Evolutionary conservation across 1,140 invertebrate species (phyloP).

Genomic region (Drosophila quadrilineata): DNA sequence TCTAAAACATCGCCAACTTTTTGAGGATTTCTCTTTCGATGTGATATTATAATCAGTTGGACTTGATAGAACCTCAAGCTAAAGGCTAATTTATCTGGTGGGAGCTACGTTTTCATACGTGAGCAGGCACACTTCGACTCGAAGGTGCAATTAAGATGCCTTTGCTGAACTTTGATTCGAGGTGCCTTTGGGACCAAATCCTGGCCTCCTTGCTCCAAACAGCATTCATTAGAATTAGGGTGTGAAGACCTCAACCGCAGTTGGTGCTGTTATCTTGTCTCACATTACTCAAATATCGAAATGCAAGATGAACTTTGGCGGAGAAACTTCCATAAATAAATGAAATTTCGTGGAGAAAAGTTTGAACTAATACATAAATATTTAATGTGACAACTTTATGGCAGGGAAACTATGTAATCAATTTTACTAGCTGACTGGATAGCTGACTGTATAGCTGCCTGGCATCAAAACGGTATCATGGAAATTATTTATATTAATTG

Average conservation of each 20-base stretch:
- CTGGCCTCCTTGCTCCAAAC: too few relatives aligned
- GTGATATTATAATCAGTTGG: conserved; percentile 39
- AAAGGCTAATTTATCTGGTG: conserved; percentile 30
- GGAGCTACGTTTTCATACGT: conserved; percentile 36
- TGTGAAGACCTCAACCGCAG: not conserved
- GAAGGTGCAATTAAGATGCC: conserved; percentile 61
- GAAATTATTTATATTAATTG: conserved; percentile 25
- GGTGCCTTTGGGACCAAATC: conserved; percentile 11
- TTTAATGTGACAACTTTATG: conserved; percentile 7
- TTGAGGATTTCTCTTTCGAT: conserved; percentile 27
- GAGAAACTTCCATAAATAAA: not conserved
- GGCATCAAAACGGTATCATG: not conserved
- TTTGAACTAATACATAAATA: conserved; percentile 3
- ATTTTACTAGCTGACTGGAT: too few relatives aligned
- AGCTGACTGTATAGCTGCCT: too few relatives aligned
- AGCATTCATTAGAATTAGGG: too few relatives aligned
- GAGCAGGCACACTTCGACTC: conserved; percentile 28
- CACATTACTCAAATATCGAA: conserved; percentile 7
- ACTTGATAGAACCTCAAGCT: conserved; percentile 14
- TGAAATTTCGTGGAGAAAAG: not conserved
- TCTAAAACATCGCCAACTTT: conserved; percentile 17
- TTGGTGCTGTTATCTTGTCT: not conserved
- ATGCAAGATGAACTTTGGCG: not conserved
- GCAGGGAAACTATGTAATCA: conserved; percentile 17
- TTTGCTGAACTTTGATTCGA: conserved; percentile 42